A percentile compares a stretch with the other conserved stretches of the same genome.
These are phyloP conservation scores for Cynoglossus semilaevis DNA, from an alignment of 2,113 vertebrate genomes.

Conservation along the genomic window DNA sequence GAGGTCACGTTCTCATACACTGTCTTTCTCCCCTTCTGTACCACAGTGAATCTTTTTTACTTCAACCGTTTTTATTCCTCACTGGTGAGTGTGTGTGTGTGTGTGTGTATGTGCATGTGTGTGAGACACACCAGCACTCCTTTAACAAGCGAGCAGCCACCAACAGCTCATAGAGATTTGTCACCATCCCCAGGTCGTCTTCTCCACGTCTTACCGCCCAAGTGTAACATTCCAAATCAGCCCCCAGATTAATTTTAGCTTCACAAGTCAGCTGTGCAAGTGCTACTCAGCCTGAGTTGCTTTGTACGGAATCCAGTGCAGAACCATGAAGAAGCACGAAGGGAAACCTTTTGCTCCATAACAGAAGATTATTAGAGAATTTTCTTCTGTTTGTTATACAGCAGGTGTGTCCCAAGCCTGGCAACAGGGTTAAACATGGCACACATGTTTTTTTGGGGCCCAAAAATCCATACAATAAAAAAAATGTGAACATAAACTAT, in stretches of 20 bases:
- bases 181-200: constrained; percentile 55
- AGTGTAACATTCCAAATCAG: constrained; percentile 79
- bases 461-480: too few relatives aligned
- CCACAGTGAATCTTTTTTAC: background rate
- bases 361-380: background rate
- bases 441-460: too few relatives aligned
- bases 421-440: too few relatives aligned
- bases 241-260: constrained; percentile 77
- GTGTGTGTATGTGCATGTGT: too few relatives aligned
- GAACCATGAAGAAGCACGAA: constrained; percentile 12
- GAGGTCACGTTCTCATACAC: constrained; percentile 47
- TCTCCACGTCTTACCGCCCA: constrained; percentile 61
- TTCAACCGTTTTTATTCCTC: background rate
- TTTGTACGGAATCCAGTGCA: background rate
- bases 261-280: constrained; percentile 69
- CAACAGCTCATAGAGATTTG: constrained; percentile 50
- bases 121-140: background rate
- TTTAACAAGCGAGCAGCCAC: constrained; percentile 1
- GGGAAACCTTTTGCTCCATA: background rate
- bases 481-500: too few relatives aligned
- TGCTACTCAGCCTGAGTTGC: constrained; percentile 54
- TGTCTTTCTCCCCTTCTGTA: too few relatives aligned
- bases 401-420: too few relatives aligned
- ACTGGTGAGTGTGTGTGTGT: background rate
- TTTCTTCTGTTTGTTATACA: too few relatives aligned